Evolutionary conservation across 2,797 vertebrate species (phyloP).

Genomic region (Xerus rutilus): DNA sequence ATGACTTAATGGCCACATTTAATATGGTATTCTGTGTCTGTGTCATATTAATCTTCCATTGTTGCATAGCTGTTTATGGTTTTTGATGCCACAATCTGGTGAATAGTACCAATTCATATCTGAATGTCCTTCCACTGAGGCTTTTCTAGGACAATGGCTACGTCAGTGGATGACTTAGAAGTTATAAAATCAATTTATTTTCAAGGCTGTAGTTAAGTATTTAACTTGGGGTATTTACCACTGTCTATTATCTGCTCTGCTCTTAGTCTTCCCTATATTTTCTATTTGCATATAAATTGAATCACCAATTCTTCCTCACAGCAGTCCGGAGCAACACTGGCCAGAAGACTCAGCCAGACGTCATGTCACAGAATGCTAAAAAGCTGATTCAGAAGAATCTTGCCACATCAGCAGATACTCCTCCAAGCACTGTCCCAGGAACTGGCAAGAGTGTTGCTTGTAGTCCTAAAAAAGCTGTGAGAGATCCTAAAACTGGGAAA

Average conservation of each 20-base stretch:
- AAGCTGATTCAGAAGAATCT: conserved; percentile 95
- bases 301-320: conserved; percentile 79
- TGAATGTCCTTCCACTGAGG: not conserved
- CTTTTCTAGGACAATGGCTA: not conserved
- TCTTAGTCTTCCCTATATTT: not conserved
- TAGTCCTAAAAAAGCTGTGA: conserved; percentile 97
- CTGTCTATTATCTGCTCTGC: not conserved
- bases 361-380: conserved; percentile 98
- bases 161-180: conserved; percentile 5
- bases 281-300: conserved; percentile 56
- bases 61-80: not conserved
- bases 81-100: not conserved
- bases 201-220: not conserved
- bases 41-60: not conserved
- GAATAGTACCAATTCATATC: not conserved
- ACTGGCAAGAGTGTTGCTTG: conserved; percentile 95
- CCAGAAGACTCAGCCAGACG: conserved; percentile 97
- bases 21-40: not conserved
- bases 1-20: not conserved
- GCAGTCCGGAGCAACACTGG: conserved; percentile 95
- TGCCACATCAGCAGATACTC: conserved; percentile 96
- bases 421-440: conserved; percentile 93
- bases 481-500: conserved; percentile 99
- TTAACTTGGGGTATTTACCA: not conserved
- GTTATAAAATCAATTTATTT: not conserved